Base-by-base conservation (phyloP, 2,113 vertebrate species). In the Melanerpes aurifrons region DNA sequence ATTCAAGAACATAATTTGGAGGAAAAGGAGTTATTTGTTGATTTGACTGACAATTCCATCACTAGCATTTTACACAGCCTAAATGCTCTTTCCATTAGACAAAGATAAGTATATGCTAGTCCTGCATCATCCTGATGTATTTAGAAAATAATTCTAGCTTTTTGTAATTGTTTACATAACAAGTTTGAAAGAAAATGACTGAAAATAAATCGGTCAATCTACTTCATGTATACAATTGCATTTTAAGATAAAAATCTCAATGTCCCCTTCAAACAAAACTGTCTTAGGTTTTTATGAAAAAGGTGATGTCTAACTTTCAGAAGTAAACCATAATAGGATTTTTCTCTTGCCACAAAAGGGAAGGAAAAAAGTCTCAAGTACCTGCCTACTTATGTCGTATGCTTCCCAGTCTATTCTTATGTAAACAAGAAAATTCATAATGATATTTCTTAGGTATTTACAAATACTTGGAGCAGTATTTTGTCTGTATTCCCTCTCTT, bases 71-170 rank as follows among this genome's bases (percentile, higher is more conserved):
- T 71, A 75, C 45, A 73, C 22, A 50, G 86, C 40, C 73, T 32
- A 89, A 70, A 31, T 87, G 73, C 76, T 92, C 73, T 89, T 97
- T 97, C 47, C 73, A 43, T 90, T 90, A 97, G 94, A 85, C 32
- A 93, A 81, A 85, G 47, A 63, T 78, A 66, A 87, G 31, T 89
- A 24, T 71, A n/a, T 5, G 6, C 35, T 85, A 87, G 64, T 63
- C 57, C 82, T 66, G 25, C 76, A 78, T 26, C 53, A 61, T 82
- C 90, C 21, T 79, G 74, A 92, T 95, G 72, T 75, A 53, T 91
- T 95, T 92, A 92, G 79, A 94, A 93, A 91, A 88, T 85, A 94
- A 89, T 96, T 87, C n/a, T 75, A 94, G n/a, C 58, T 59, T 95
- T 87, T 31, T 68, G 3, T 66, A 75, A 87, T 87, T 95, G 53